Conservation (phyloP, 2,888 invertebrate genomes). For the Campoletis raptor region DNA sequence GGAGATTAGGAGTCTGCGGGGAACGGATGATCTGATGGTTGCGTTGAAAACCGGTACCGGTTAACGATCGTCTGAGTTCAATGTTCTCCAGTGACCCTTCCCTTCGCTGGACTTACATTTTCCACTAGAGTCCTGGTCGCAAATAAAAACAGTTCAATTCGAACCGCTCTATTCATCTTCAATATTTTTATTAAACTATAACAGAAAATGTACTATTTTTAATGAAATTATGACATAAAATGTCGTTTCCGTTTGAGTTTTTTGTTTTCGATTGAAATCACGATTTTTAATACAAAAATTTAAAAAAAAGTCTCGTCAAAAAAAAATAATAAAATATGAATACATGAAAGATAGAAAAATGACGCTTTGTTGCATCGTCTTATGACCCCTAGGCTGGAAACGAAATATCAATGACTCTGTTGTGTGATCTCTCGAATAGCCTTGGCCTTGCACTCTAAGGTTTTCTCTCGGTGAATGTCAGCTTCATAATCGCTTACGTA, state of each 20-base stretch:
- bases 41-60: constrained; percentile 38
- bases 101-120: constrained; percentile 38
- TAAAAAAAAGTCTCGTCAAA: background rate
- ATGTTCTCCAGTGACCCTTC: constrained; percentile 77
- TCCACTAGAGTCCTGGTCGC: background rate
- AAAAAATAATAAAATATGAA: background rate
- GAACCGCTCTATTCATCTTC: background rate
- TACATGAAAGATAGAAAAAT: background rate
- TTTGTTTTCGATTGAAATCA: background rate
- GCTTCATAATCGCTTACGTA: constrained; percentile 47
- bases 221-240: background rate
- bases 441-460: constrained; percentile 76
- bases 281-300: background rate
- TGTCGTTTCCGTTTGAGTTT: background rate
- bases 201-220: background rate
- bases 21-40: constrained; percentile 23
- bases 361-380: background rate
- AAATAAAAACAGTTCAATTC: background rate
- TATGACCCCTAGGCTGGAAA: background rate
- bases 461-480: constrained; percentile 41
- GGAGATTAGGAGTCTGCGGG: constrained; percentile 28
- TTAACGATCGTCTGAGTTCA: constrained; percentile 70
- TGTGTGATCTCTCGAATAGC: constrained; percentile 68
- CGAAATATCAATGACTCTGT: background rate
- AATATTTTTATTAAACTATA: background rate